Evolutionary conservation across 64 coral and sea anemone genomes (phyloP).

Genomic region (Montipora efflorescens): DNA sequence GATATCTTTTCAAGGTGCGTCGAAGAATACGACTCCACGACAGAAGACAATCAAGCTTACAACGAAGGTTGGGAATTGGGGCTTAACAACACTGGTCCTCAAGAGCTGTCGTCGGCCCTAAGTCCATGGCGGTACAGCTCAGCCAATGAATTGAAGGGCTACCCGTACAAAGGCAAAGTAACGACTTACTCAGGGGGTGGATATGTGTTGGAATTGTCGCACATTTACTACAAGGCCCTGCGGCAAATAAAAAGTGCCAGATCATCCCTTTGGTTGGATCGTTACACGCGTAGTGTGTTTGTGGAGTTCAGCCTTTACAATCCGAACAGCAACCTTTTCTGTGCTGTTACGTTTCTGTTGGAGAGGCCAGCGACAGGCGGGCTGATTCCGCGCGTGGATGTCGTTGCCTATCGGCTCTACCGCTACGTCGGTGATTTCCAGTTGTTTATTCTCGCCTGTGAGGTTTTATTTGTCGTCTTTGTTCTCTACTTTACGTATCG

Average conservation of each 20-base stretch:
- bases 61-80: conserved; percentile 34
- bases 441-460: conserved; percentile 81
- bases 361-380: conserved; percentile 80
- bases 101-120: not conserved
- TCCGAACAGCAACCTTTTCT: conserved; percentile 92
- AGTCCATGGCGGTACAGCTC: conserved; percentile 72
- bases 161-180: conserved; percentile 65
- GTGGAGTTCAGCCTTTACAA: conserved; percentile 90
- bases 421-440: conserved; percentile 95
- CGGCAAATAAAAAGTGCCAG: conserved; percentile 56
- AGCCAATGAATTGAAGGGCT: conserved; percentile 61
- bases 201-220: conserved; percentile 77
- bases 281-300: conserved; percentile 75
- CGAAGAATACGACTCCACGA: conserved; percentile 30
- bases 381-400: conserved; percentile 44
- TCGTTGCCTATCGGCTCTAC: conserved; percentile 86
- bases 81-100: conserved; percentile 5
- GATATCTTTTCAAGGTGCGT: conserved; percentile 45
- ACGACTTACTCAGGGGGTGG: conserved; percentile 94
- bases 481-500: conserved; percentile 83
- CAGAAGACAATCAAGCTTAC: conserved; percentile 70
- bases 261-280: conserved; percentile 79
- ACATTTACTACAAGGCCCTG: conserved; percentile 76
- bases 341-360: conserved; percentile 72
- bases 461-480: conserved; percentile 81